Evolutionary conservation across 2,113 vertebrate species (phyloP).

Genomic region (Siniperca knerii): DNA sequence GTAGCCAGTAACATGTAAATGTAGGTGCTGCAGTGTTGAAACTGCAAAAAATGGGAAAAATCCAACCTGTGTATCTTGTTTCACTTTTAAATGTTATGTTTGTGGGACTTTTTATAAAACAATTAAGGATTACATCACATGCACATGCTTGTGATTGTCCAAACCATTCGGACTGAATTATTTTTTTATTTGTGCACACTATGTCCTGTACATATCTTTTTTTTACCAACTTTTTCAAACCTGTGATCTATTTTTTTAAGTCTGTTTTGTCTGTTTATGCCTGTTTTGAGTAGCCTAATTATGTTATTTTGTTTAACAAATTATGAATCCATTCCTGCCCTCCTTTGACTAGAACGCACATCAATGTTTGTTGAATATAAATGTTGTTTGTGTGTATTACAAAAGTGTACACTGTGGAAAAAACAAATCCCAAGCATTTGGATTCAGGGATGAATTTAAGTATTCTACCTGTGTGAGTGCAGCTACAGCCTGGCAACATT

Average conservation of each 20-base stretch:
- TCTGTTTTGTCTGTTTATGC: neutral
- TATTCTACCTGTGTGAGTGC: neutral
- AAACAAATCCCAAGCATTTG: neutral
- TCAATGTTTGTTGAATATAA: neutral
- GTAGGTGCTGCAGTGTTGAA: slow-evolving; percentile 59
- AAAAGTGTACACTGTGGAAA: neutral
- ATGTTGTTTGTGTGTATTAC: neutral
- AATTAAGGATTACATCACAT: slow-evolving; percentile 27
- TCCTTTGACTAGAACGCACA: neutral
- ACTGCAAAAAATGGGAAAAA: slow-evolving; percentile 55
- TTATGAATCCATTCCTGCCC: slow-evolving; percentile 27
- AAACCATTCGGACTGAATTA: slow-evolving; percentile 34
- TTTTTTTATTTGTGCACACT: slow-evolving; percentile 21
- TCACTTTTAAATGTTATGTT: slow-evolving; percentile 42
- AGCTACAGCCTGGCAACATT: neutral
- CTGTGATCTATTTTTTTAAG: slow-evolving; percentile 47
- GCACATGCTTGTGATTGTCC: slow-evolving; percentile 16
- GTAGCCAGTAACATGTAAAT: slow-evolving; percentile 54
- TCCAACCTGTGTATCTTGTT: slow-evolving; percentile 50
- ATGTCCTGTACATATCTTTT: slow-evolving; percentile 41
- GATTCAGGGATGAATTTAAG: slow-evolving; percentile 19
- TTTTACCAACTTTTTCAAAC: slow-evolving; percentile 24
- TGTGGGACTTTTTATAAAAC: slow-evolving; percentile 43
- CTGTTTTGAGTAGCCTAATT: neutral
- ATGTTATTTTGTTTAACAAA: slow-evolving; percentile 30